Evolutionary conservation across 2,797 vertebrate genomes (phyloP), one percentile per base, ranked within the genome.

Genomic region (Chelmon rostratus): DNA sequence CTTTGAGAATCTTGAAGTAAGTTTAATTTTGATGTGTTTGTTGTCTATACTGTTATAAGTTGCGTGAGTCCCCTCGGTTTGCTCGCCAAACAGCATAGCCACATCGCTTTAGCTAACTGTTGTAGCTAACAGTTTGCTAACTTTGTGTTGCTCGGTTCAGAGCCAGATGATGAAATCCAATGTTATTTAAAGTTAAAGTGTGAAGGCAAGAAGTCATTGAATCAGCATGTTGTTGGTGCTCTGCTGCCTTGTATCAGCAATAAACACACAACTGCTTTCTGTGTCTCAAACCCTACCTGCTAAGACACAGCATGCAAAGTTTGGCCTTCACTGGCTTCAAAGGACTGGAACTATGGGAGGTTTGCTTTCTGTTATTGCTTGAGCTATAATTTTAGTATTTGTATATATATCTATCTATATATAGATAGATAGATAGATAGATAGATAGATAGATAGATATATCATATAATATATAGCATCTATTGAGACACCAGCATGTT

Each of bases 261-360:
- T 49, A 25, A 59, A 70, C 68, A 58, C 28, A 57, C 15, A 6
- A 49, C 42, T 59, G 68, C 9, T 42, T 37, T 49, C n/a, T 49
- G 42, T 70, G 31, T 25, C 54, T 59, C 44, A 59, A 4, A 13
- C 40, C 42, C 9, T 13, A 8, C 40, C 42, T 40, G 13, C 40
- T 9, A 8, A 42, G 40, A 31, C 2, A 47, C 18, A n/a, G 35
- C 1, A 35, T 5, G 40, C 28, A 56, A 31, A 19, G 42, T 59
- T 58, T 19, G 42, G 31, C 54, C 58, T 19, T 47, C n/a, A 25
- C 54, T 59, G 54, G 31, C 54, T 65, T 28, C 15, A 46, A 37
- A 42, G 6, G 28, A 25, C n/a, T 23, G 21, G 54, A 44, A 15
- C 38, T 9, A 31, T 31, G 25, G 23, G 19, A 52, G 21, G 18